A percentile compares a stretch with the other conserved stretches of the same genome.
Evolutionary conservation across 1,140 invertebrate genomes (phyloP).

Genomic region (Papilio glaucus): DNA sequence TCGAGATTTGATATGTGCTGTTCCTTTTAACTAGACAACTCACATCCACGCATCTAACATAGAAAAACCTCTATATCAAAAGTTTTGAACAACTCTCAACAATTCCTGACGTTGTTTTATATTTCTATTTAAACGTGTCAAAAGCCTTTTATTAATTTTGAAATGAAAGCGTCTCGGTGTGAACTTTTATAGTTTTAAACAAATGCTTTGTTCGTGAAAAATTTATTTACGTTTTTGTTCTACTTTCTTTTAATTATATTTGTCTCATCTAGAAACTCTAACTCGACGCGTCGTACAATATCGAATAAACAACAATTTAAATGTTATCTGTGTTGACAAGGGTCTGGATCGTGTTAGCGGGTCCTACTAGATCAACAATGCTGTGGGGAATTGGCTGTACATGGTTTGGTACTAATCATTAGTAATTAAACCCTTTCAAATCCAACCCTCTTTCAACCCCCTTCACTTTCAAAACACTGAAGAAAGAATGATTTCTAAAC

Average conservation of each 20-base stretch:
- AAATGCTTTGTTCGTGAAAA: too few species aligned
- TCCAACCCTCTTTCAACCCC: too few species aligned
- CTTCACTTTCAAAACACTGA: too few species aligned
- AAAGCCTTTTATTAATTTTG: slow-evolving; percentile 7
- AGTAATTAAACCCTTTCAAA: too few species aligned
- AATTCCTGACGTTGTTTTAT: neutral
- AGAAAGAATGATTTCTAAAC: too few species aligned
- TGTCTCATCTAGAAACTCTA: slow-evolving; percentile 43
- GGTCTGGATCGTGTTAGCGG: slow-evolving; percentile 38
- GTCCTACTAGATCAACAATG: slow-evolving; percentile 5
- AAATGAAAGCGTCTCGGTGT: slow-evolving; percentile 23
- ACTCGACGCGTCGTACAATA: slow-evolving; percentile 41
- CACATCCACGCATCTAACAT: too few species aligned
- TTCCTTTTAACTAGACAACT: too few species aligned
- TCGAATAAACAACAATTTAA: slow-evolving; percentile 67
- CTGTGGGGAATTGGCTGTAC: neutral
- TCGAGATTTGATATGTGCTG: too few species aligned
- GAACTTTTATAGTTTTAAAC: neutral
- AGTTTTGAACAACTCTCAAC: slow-evolving; percentile 1
- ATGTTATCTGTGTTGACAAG: slow-evolving; percentile 55
- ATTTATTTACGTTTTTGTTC: neutral
- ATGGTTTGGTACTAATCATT: too few species aligned
- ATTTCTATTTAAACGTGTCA: neutral
- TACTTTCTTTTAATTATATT: neutral
- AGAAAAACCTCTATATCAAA: neutral